Conservation (phyloP, 2,797 vertebrate species). For the Carapus acus region DNA sequence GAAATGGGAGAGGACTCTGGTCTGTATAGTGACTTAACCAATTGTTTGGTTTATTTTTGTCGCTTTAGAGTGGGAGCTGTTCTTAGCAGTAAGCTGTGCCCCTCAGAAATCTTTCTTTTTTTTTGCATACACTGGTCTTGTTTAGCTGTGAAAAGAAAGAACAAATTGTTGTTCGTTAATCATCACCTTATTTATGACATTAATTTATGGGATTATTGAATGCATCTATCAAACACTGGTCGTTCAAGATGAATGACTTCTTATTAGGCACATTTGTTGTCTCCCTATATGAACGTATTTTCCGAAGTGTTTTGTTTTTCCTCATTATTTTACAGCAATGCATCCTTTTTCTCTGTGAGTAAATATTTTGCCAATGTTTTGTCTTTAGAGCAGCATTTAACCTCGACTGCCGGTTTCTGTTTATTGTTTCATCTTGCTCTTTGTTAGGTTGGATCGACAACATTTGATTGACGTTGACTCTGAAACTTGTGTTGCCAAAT, state of each 20-base stretch:
- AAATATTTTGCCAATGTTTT: constrained; percentile 64
- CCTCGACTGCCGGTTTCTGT: constrained; percentile 65
- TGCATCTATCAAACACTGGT: constrained; percentile 57
- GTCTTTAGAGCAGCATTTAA: constrained; percentile 58
- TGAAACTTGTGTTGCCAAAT: constrained; percentile 66
- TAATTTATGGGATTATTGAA: constrained; percentile 72
- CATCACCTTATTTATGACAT: constrained; percentile 70
- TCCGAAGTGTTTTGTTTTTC: constrained; percentile 46
- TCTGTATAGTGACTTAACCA: constrained; percentile 46
- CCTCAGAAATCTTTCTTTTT: constrained; percentile 39
- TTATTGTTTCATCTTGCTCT: constrained; percentile 53
- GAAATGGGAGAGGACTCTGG: constrained; percentile 53
- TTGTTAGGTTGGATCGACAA: constrained; percentile 48
- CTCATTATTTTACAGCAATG: constrained; percentile 62
- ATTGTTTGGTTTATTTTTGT: constrained; percentile 44
- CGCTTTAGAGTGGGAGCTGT: constrained; percentile 50
- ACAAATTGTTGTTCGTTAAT: constrained; percentile 68
- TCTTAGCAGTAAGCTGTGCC: constrained; percentile 43
- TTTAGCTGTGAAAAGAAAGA: constrained; percentile 71
- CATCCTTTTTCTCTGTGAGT: constrained; percentile 47
- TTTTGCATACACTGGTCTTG: constrained; percentile 68
- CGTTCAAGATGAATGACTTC: constrained; percentile 52
- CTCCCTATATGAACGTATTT: constrained; percentile 53
- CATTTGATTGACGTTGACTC: constrained; percentile 55
- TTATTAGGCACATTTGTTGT: constrained; percentile 52